Conservation (phyloP, 2,888 invertebrate genomes). For the Noctuana brunneofusca region DNA sequence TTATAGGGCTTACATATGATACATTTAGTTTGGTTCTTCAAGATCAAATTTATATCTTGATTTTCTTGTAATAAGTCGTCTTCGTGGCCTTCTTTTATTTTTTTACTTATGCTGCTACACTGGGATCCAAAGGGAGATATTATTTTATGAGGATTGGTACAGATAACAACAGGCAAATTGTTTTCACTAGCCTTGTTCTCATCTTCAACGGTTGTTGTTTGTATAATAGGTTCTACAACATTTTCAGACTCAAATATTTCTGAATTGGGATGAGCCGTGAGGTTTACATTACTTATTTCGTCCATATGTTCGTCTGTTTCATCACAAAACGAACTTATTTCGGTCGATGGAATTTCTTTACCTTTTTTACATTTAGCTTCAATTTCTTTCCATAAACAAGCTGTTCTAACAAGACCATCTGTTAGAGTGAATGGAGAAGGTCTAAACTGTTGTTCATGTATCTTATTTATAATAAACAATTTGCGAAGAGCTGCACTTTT, state of each 20-base stretch:
- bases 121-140: constrained; percentile 52
- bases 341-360: constrained; percentile 32
- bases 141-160: constrained; percentile 57
- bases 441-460: constrained; percentile 55
- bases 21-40: constrained; percentile 44
- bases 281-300: constrained; percentile 41
- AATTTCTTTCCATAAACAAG: constrained; percentile 53
- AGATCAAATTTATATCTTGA: constrained; percentile 44
- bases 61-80: constrained; percentile 32
- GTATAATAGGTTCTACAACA: neutral
- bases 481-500: constrained; percentile 57
- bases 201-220: constrained; percentile 37
- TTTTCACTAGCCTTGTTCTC: constrained; percentile 38
- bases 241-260: constrained; percentile 46
- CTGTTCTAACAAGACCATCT: constrained; percentile 57
- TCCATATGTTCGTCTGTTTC: constrained; percentile 36
- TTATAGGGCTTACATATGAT: constrained; percentile 51
- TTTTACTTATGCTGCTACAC: constrained; percentile 41
- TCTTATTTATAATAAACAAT: constrained; percentile 57
- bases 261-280: constrained; percentile 58
- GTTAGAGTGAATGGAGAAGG: constrained; percentile 65
- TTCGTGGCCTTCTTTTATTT: constrained; percentile 34
- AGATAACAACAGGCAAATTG: constrained; percentile 50
- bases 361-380: constrained; percentile 36
- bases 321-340: constrained; percentile 20